Base-by-base conservation (phyloP, 2,113 vertebrate genomes). In the Chionomys nivalis region DNA sequence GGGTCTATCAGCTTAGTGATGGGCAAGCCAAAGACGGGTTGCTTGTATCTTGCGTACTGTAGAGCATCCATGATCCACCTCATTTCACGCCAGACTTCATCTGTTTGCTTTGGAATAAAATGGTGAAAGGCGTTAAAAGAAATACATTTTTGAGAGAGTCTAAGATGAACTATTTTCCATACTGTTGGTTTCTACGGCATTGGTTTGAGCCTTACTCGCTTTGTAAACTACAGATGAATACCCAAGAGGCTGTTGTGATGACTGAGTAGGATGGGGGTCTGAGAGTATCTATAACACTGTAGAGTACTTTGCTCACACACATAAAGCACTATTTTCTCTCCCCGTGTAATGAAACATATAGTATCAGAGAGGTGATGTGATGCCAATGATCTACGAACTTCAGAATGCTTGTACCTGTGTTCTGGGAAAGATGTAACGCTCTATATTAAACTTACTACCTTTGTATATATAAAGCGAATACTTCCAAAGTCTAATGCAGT, bases 21-120 rank as follows among this genome's bases (percentile, higher is more conserved):
- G 16, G 98, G 98, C 13, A 99, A 98, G 63, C 99, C 99, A 39
- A 99, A 98, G 17, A 98, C 97, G 0, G 99, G 99, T 89, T 99
- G 99, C 94, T 99, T 99, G 98, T 99, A 99, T 89, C 99, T 99
- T 14, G 99, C 99, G 47, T 98, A 99, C 98, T 99, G 99, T 78
- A 99, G 98, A 0, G 99, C 99, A 93, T 99, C 99, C 16, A 99
- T 99, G 89, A 99, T 99, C 99, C 99, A 99, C 16, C 99, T 99
- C 87, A 99, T 98, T 97, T 99, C 99, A 4, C 99, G 99, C 98
- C 99, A 99, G 95, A 99, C 99, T 98, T 99, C 99, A 96, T 99
- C 99, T 95, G 99, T 99, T 98, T 99, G 99, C 99, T 99, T 97
- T 89, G 90, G 58, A 96, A 91, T 39, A 89, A 96, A 98, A 73